Conservation (phyloP, 2,888 invertebrate genomes). For the Campoplex capitator region DNA sequence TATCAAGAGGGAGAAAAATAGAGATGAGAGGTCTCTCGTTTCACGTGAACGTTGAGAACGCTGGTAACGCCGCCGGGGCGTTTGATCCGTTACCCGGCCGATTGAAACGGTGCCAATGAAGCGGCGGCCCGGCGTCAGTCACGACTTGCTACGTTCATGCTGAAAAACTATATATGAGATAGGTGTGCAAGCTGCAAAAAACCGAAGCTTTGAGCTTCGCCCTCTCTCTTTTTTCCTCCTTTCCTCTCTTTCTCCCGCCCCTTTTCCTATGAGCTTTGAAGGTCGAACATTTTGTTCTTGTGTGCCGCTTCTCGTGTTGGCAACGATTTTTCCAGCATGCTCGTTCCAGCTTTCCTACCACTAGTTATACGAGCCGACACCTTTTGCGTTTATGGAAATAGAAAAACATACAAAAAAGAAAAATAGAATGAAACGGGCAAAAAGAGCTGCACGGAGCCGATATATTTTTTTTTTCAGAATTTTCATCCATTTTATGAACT, state of each 20-base stretch:
- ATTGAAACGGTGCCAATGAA: conserved; percentile 84
- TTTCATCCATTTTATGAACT: neutral
- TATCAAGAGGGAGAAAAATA: conserved; percentile 63
- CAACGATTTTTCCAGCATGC: conserved; percentile 51
- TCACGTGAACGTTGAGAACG: conserved; percentile 70
- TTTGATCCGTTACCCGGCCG: conserved; percentile 80
- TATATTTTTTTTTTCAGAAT: neutral
- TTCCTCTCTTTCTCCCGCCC: conserved; percentile 38
- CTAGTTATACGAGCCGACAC: conserved; percentile 49
- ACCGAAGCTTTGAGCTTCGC: conserved; percentile 66
- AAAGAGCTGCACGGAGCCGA: conserved; percentile 4
- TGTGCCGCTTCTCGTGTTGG: conserved; percentile 46
- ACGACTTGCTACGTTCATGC: conserved; percentile 62
- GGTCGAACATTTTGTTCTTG: conserved; percentile 66
- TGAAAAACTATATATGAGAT: conserved; percentile 58
- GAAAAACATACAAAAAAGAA: neutral
- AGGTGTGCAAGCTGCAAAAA: conserved; percentile 65
- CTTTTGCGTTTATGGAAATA: conserved; percentile 22
- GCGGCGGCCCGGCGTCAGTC: conserved; percentile 67
- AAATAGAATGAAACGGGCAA: neutral
- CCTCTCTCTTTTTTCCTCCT: conserved; percentile 58
- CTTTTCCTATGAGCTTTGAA: conserved; percentile 63
- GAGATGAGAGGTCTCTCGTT: conserved; percentile 66
- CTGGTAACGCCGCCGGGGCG: conserved; percentile 73
- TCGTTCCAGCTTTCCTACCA: conserved; percentile 3